These are phyloP conservation scores for Oreochromis tanganicae DNA, from an alignment of 2,113 vertebrate species.

Conservation along the genomic window DNA sequence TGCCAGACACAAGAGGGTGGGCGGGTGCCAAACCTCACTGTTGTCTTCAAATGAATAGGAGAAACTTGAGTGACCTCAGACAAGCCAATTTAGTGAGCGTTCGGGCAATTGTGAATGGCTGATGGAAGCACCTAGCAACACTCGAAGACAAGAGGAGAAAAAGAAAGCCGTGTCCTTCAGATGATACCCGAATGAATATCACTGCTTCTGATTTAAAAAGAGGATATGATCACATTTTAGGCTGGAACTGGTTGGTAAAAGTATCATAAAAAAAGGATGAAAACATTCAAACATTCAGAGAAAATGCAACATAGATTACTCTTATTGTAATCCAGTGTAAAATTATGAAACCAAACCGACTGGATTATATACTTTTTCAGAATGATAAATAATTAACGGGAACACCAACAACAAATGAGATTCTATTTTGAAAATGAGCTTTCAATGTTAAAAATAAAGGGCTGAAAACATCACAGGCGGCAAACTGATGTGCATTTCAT, in stretches of 20 bases:
- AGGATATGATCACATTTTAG: background rate
- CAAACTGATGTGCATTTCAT: background rate
- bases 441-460: background rate
- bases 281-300: background rate
- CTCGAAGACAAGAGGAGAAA: background rate
- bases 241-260: background rate
- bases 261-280: background rate
- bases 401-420: background rate
- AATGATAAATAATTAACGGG: background rate
- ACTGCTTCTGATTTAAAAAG: background rate
- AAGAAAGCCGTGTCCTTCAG: background rate
- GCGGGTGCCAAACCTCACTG: constrained; percentile 8
- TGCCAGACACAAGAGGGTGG: constrained; percentile 38
- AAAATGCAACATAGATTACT: background rate
- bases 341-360: background rate
- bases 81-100: background rate
- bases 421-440: background rate
- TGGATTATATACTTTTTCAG: background rate
- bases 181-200: background rate
- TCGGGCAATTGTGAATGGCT: background rate
- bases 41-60: constrained; percentile 23
- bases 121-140: constrained; percentile 24
- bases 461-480: background rate
- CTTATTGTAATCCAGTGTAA: accelerated
- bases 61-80: constrained; percentile 41